Evolutionary conservation across 2,888 invertebrate genomes (phyloP), one percentile per base, ranked within the genome.

Genomic region (Andrena trimmerana): DNA sequence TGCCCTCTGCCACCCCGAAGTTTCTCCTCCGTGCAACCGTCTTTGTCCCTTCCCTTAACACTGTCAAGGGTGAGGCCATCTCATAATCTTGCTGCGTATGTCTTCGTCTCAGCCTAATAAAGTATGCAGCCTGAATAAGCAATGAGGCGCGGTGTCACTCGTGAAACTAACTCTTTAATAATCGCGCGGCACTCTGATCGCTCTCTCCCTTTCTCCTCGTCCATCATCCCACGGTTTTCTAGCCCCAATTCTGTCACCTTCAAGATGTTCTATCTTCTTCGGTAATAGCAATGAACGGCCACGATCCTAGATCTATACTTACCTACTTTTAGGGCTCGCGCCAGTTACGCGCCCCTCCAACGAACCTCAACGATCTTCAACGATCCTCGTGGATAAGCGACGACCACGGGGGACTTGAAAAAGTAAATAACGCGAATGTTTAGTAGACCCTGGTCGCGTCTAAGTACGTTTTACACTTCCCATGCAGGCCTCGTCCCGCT

Each of bases 61-160:
- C 70, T 72, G 75, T 63, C 74, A 74, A 81, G 85, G 82, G 81
- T 76, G 80, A 86, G 88, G 84, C 88, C 89, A 89, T 91, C 90
- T 91, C 87, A 90, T 91, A 91, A 92, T 90, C 90, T 91, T 75
- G 66, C 83, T 70, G 85, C 86, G 85, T 86, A 86, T 84, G 86
- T 86, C 88, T 87, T 86, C 77, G 86, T 87, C 84, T 86, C 84
- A 87, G 86, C 86, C 90, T 90, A 91, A 92, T 92, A 91, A 91
- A 92, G 89, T 91, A 91, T 92, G 90, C 90, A 89, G 83, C 83
- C 88, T 91, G 92, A 92, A 92, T 92, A 92, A 90, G 83, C 90
- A 91, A 92, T 89, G 89, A 90, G 89, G 79, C 78, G 63, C 84
- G 84, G 71, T 90, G 89, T 89, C 88, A 88, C 87, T 83, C 85